Percentiles rank a stretch among this genome's conserved stretches.
Conservation (phyloP, 2,888 invertebrate species). For the Euproctis similis region DNA sequence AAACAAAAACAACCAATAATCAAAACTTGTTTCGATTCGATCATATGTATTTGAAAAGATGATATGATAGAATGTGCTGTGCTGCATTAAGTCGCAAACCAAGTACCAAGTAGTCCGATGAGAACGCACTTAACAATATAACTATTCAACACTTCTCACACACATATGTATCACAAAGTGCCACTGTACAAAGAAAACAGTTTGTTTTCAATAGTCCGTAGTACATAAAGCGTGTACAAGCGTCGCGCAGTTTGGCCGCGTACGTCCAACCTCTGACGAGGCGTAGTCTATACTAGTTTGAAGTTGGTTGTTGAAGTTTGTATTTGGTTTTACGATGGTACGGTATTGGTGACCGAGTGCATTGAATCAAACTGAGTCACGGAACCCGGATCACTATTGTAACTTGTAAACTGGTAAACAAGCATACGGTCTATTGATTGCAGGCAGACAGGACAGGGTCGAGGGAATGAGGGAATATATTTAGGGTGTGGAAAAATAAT, state of each 20-base stretch:
- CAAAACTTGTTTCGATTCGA: slow-evolving; percentile 64
- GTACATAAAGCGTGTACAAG: slow-evolving; percentile 38
- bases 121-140: slow-evolving; percentile 37
- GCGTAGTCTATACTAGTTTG: slow-evolving; percentile 49
- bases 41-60: slow-evolving; percentile 50
- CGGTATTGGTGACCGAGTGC: slow-evolving; percentile 45
- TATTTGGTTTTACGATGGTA: slow-evolving; percentile 23
- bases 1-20: slow-evolving; percentile 71
- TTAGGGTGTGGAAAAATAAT: slow-evolving; percentile 27
- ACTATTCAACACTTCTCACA: slow-evolving; percentile 38
- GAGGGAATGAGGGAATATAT: slow-evolving; percentile 27
- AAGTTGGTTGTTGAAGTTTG: slow-evolving; percentile 14
- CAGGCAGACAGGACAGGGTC: slow-evolving; percentile 42
- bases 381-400: slow-evolving; percentile 58
- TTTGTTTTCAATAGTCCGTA: slow-evolving; percentile 46
- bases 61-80: slow-evolving; percentile 36
- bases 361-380: slow-evolving; percentile 57
- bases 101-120: slow-evolving; percentile 42
- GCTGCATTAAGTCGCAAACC: slow-evolving; percentile 25
- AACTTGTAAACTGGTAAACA: no score
- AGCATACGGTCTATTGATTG: slow-evolving; percentile 50
- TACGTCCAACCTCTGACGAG: slow-evolving; percentile 46
- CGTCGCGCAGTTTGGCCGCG: slow-evolving; percentile 30
- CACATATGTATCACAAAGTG: slow-evolving; percentile 41
- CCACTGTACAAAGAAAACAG: slow-evolving; percentile 33